Base-by-base conservation (phyloP, 2,113 vertebrate genomes). In the Osmerus mordax region DNA sequence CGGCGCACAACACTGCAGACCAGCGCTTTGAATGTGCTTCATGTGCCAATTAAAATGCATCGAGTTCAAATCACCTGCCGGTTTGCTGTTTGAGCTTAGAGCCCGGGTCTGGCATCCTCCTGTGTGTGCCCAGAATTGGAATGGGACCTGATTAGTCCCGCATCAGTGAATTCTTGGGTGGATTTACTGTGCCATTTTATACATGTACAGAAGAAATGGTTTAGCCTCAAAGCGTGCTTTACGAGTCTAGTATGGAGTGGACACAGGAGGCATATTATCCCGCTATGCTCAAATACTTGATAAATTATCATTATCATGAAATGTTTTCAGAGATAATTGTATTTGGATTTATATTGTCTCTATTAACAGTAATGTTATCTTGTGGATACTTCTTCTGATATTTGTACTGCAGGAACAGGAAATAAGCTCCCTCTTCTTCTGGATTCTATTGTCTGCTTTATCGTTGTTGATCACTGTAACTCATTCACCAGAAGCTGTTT, bases 131-230 rank as follows among this genome's bases (percentile, higher is more conserved):
- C 75, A 69, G 86, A 81, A 83, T 86, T 70, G 80, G 69, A 87
- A 84, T 87, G 76, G 81, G 82, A 74, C 82, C 75, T 58, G 84
- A 87, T 87, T 84, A 87, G 84, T 86, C 68, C 81, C 71, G 72
- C 78, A 65, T 81, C 77, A 62, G 47, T 62, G 71, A 60, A 61
- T 84, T 78, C 77, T 74, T 12, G 21, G 18, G 14, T 41, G 47
- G n/a, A 65, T 23, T 32, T 18, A 64, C n/a, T 36, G 15, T 32
- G 29, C 32, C 29, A 47, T 12, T 7, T 11, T 36, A n/a, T 16
- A 41, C 62, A 25, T 32, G 62, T 28, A 64, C 28, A 62, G 6
- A 15, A 64, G 62, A 64, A 62, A 64, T 28, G 16, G 28, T 7
- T 64, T 32, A 18, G 62, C 29, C 16, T 64, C 62, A 18, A 18